Base-by-base conservation (phyloP, 2,888 invertebrate genomes). In the Xestia sexstrigata region DNA sequence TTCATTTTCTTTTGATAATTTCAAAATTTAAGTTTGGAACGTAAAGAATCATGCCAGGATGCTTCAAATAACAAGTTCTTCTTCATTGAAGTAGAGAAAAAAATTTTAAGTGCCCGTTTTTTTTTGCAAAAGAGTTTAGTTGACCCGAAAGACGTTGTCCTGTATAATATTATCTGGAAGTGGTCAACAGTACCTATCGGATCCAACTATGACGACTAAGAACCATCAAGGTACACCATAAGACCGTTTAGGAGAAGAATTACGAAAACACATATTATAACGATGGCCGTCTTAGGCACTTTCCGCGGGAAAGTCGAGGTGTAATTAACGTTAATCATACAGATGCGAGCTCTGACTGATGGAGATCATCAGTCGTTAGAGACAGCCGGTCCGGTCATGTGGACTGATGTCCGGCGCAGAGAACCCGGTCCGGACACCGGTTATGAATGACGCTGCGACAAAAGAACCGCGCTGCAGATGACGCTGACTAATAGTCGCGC, bases 281-380 rank as follows among this genome's bases (percentile, higher is more conserved):
- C 42, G 42, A 65, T 94, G 93, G 93, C 89, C 78, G 90, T 90
- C 93, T 94, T 94, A 95, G 95, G 95, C 92, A 93, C 92, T 92
- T 93, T 93, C 92, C 90, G 91, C 90, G 90, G 88, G 92, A 92
- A 93, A 93, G 94, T 93, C 92, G 93, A 93, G 94, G 92, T 92
- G 93, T 94, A 95, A 96, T 96, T 95, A 96, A 93, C 94, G 95
- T 96, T 94, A 94, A 95, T 96, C 96, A 95, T 93, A 94, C 92
- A 91, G 92, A 94, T 92, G 93, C 92, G 93, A 91, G 91, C 91
- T 91, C 89, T 78, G 90, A 94, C 90, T 95, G 94, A 95, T 95
- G 93, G 93, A 91, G 90, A 90, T 89, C 93, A 94, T 95, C 92
- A 93, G 89, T 93, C 91, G 86, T 88, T 83, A 86, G 88, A 80